Evolutionary conservation across 2,888 invertebrate genomes (phyloP).

Genomic region (Polia nebulosa): DNA sequence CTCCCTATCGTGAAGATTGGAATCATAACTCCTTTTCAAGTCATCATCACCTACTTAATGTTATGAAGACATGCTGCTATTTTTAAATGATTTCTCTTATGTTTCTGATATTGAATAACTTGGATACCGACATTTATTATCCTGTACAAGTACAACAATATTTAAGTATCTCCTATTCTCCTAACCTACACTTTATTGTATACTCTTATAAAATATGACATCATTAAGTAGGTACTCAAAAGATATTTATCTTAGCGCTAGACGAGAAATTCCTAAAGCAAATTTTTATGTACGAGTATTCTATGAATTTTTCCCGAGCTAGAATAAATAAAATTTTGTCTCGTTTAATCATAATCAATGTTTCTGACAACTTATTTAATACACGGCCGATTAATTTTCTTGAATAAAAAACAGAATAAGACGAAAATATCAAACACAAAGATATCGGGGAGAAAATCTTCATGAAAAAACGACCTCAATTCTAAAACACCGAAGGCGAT

Average conservation of each 20-base stretch:
- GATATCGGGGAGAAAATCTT: slow-evolving; percentile 33
- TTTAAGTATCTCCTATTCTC: background rate
- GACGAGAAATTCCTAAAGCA: slow-evolving; percentile 32
- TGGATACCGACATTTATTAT: no score
- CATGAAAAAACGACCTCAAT: slow-evolving; percentile 33
- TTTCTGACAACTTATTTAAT: slow-evolving; percentile 62
- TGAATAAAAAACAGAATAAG: slow-evolving; percentile 45
- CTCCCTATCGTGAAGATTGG: background rate
- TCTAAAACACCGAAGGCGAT: slow-evolving; percentile 35
- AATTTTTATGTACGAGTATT: slow-evolving; percentile 45
- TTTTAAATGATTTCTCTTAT: background rate
- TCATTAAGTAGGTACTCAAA: slow-evolving; percentile 28
- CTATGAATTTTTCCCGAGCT: slow-evolving; percentile 30
- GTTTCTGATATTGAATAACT: background rate
- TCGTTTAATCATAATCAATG: slow-evolving; percentile 54
- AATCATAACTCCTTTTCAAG: background rate
- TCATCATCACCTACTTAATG: background rate
- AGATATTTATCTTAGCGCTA: slow-evolving; percentile 14
- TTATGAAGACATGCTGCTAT: no score
- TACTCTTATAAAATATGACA: slow-evolving; percentile 16
- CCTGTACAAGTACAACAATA: background rate
- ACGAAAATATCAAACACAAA: slow-evolving; percentile 52
- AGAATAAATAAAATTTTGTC: slow-evolving; percentile 53
- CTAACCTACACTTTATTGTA: background rate
- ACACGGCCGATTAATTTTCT: slow-evolving; percentile 54